Base-by-base conservation (phyloP, 2,797 vertebrate species). In the Spinibarbus caldwelli region DNA sequence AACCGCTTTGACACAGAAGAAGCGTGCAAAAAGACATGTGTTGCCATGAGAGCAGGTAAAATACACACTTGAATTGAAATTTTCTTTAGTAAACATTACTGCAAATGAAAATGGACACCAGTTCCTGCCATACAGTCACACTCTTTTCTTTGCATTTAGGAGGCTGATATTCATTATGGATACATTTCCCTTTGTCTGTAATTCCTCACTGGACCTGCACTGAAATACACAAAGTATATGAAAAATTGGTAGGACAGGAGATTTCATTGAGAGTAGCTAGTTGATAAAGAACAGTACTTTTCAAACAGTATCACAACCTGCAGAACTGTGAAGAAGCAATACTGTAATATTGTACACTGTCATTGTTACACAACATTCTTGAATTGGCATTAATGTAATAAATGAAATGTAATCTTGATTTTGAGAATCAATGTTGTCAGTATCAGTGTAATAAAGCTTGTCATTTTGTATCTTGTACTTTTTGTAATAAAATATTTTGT, bases 1-100 rank as follows among this genome's bases (percentile, higher is more conserved):
- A 97, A 97, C 92, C 96, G 97, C 88, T 97, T 97, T 83, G 94
- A 97, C 90, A 96, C 93, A 1, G 95, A 97, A 90, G 95, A 95
- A 5, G 94, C 97, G 88, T 96, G 96, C 80, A 96, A 93, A 94
- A 94, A 93, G 86, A 93, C 94, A 71, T 97, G 96, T 85, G 95
- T 96, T 67, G 59, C 90, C 68, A 79, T 86, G 90, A 90, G 91
- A 89, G 82, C 90, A 89, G 94, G 95, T 94, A 93, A 57, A 1
- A 78, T 84, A 87, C 76, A 45, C 34, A 36, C 86, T 83, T 85
- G 38, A 19, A 52, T 8, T 17, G 0, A 26, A 49, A 49, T 29
- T 31, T 19, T 45, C 7, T 8, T 12, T 34, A 17, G 9, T 52
- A 9, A 62, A 29, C 29, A 45, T 67, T 54, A 73, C 29, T 72